Base-by-base conservation (phyloP, 64 coral and sea anemone species). In the Dendronephthya gigantea region DNA sequence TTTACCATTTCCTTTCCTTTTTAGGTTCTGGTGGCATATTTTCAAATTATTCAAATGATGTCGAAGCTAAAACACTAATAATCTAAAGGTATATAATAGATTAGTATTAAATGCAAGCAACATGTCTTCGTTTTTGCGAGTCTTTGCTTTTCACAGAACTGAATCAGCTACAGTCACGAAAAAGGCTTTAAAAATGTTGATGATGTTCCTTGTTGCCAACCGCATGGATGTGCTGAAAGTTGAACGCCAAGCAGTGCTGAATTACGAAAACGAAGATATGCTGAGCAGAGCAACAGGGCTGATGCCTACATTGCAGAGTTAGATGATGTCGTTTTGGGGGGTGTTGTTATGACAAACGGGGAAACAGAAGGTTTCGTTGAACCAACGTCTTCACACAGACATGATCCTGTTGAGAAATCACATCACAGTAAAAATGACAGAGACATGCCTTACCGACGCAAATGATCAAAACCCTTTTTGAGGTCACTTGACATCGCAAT, bases 301-400 rank as follows among this genome's bases (percentile, higher is more conserved):
- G 84, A 82, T 55, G 84, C 90, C 31, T 90, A 86, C 84, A 83
- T 86, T 51, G 76, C 50, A 49, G 88, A 90, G 48, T 65, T 90
- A 68, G 68, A 90, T 7, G 68, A 90, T 29, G 48, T 90, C 50
- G 79, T 27, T 40, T 28, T 82, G 50, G 52, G 48, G 41, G 40
- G 37, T 35, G 48, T 52, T 22, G 69, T 33, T 29, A 85, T 82
- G 35, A 85, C 47, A 32, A 90, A 45, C 48, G 39, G 90, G 72
- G 70, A 87, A 83, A 86, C 69, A 28, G 83, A 82, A 19, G 48
- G 89, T 37, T 90, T 90, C 52, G 31, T 59, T 68, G 89, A 90
- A 25, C 36, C 89, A 14, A 82, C 84, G 17, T 90, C 89, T 22
- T 90, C 89, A 22, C 89, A 90, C 49, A 76, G 84, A 86, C 84